Percentiles rank a stretch among this genome's conserved stretches.
Evolutionary conservation across 2,113 vertebrate genomes (phyloP).

Genomic region (Sterrhoptilus dennistouni): DNA sequence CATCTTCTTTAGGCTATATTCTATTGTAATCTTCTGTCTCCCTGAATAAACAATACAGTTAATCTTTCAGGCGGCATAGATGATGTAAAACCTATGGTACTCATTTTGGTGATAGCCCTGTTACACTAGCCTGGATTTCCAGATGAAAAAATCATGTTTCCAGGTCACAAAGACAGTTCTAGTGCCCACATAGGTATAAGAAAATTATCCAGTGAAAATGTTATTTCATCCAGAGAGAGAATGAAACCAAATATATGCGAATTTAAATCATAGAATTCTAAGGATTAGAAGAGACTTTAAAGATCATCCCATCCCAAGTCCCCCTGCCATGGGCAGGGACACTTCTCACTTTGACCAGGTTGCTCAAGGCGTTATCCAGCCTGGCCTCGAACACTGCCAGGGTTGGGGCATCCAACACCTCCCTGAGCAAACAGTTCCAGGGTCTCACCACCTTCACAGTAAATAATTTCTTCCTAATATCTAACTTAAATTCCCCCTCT

Average conservation of each 20-base stretch:
- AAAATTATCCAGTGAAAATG: not conserved
- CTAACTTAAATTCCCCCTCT: not conserved
- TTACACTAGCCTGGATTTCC: not conserved
- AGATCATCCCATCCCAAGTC: not conserved
- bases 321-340: not conserved
- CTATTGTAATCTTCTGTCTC: not conserved
- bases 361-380: not conserved
- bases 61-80: not conserved
- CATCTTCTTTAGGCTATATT: not conserved
- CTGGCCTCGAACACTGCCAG: not conserved
- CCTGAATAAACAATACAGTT: not conserved
- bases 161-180: not conserved
- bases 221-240: not conserved
- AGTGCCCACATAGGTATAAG: not conserved
- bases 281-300: not conserved
- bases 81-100: not conserved
- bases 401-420: not conserved
- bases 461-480: not conserved
- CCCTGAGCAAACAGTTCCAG: not conserved
- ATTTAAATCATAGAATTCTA: not conserved
- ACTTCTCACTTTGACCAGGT: not conserved
- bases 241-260: not conserved
- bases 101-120: not conserved
- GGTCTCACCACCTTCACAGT: not conserved
- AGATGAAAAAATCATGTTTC: not conserved